Conservation (phyloP, 2,888 invertebrate genomes). For the Lomographa bimaculata region DNA sequence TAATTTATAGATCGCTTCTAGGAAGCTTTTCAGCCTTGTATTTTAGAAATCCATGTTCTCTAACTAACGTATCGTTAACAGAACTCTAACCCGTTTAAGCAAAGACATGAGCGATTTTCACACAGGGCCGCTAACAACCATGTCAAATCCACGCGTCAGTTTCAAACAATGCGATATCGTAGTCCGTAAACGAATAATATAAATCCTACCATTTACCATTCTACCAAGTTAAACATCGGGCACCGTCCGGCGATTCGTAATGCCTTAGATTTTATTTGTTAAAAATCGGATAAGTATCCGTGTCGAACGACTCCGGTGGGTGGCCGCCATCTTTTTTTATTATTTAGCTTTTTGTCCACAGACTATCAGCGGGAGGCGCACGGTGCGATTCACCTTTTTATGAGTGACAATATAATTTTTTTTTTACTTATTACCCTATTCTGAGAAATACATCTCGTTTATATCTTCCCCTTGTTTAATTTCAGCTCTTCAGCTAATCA, state of each 20-base stretch:
- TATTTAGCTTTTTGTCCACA: constrained; percentile 73
- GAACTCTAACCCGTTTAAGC: constrained; percentile 3
- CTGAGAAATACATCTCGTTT: constrained; percentile 70
- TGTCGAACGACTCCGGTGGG: constrained; percentile 79
- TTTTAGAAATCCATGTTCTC: too few species aligned
- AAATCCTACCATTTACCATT: constrained; percentile 58
- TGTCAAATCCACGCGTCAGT: constrained; percentile 39
- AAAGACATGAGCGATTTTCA: constrained; percentile 3
- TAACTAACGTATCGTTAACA: too few species aligned
- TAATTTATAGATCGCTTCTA: too few species aligned
- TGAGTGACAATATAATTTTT: constrained; percentile 77
- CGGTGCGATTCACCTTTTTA: constrained; percentile 77
- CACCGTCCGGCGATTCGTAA: constrained; percentile 75
- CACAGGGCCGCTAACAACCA: constrained; percentile 18
- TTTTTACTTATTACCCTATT: constrained; percentile 57
- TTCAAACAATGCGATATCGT: constrained; percentile 28
- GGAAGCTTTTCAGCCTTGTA: too few species aligned
- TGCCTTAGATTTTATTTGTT: constrained; percentile 84
- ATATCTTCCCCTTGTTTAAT: constrained; percentile 57
- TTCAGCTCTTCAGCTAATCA: constrained; percentile 71
- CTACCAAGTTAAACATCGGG: constrained; percentile 62
- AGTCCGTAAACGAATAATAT: constrained; percentile 39
- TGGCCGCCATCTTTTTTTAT: constrained; percentile 80
- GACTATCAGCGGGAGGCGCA: constrained; percentile 74
- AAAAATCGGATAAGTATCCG: constrained; percentile 84